Conservation (phyloP, 1,140 invertebrate genomes). For the Neotoxoptera formosana region DNA sequence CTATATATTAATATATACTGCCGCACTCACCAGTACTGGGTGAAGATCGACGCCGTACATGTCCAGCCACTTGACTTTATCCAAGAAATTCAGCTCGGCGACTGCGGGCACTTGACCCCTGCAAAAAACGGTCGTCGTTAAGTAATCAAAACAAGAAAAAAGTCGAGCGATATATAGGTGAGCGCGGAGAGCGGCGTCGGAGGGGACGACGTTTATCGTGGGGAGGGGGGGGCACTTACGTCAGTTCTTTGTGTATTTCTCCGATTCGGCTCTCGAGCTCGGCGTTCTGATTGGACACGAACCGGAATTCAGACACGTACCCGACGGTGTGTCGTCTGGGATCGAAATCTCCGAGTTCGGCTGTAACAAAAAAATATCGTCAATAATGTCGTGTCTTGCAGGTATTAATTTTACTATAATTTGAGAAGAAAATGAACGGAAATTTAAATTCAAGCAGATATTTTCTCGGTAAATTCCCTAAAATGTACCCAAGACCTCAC, state of each 20-base stretch:
- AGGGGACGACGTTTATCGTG: not conserved
- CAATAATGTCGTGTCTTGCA: not conserved
- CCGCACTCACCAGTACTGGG: constrained; percentile 73
- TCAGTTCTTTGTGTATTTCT: constrained; percentile 86
- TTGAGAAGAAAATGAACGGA: not conserved
- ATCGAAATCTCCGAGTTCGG: constrained; percentile 98
- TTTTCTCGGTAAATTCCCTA: no score
- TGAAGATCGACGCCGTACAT: constrained; percentile 86
- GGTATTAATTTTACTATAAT: not conserved
- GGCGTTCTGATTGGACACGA: constrained; percentile 91
- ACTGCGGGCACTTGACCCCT: constrained; percentile 75
- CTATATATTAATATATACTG: not conserved
- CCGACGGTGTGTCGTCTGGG: constrained; percentile 84
- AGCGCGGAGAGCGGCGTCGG: not conserved
- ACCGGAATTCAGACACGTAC: constrained; percentile 96
- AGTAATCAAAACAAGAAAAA: not conserved
- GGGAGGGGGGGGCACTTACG: constrained; percentile 74
- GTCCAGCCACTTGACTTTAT: constrained; percentile 83
- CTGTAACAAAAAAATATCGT: constrained; percentile 68
- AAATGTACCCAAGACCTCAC: not conserved
- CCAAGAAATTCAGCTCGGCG: constrained; percentile 78
- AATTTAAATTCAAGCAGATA: not conserved
- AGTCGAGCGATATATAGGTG: not conserved
- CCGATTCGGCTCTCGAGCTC: constrained; percentile 88
- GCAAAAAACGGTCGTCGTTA: constrained; percentile 63